phyloP scores from a whole-genome alignment of 2,888 invertebrate genomes.

The Pemphredon lugubris region DNA sequence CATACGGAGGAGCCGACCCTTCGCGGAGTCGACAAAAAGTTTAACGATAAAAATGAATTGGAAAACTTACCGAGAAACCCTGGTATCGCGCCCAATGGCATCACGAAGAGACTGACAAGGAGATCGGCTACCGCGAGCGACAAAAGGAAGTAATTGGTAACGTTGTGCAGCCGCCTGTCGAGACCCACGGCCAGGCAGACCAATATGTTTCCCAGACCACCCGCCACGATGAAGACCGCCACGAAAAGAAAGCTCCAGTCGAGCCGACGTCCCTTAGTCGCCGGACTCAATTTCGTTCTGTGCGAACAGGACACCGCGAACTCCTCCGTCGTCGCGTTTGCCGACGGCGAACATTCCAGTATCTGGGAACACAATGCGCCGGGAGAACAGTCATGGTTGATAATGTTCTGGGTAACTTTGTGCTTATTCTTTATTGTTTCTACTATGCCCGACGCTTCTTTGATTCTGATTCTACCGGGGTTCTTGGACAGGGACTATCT shows the following conservation, averaged over 20 bases:
- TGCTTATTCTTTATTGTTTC: too few relatives aligned
- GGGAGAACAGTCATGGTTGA: neutral
- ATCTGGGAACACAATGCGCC: constrained; percentile 54
- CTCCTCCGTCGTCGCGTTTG: constrained; percentile 57
- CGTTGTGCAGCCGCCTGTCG: constrained; percentile 95
- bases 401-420: neutral
- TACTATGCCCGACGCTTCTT: too few relatives aligned
- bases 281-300: constrained; percentile 49
- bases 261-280: constrained; percentile 60
- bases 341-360: constrained; percentile 66
- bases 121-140: constrained; percentile 97
- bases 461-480: too few relatives aligned
- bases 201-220: constrained; percentile 94
- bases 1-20: too few relatives aligned
- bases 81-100: constrained; percentile 97
- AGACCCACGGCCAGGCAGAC: constrained; percentile 96
- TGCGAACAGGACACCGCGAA: constrained; percentile 65
- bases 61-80: constrained; percentile 92
- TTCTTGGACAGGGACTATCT: too few relatives aligned
- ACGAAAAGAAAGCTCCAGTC: constrained; percentile 94
- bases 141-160: constrained; percentile 97
- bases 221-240: constrained; percentile 92
- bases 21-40: neutral
- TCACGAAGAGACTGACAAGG: constrained; percentile 95
- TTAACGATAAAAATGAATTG: neutral